Evolutionary conservation across 2,888 invertebrate genomes (phyloP).

Genomic region (Lasioglossum vierecki): DNA sequence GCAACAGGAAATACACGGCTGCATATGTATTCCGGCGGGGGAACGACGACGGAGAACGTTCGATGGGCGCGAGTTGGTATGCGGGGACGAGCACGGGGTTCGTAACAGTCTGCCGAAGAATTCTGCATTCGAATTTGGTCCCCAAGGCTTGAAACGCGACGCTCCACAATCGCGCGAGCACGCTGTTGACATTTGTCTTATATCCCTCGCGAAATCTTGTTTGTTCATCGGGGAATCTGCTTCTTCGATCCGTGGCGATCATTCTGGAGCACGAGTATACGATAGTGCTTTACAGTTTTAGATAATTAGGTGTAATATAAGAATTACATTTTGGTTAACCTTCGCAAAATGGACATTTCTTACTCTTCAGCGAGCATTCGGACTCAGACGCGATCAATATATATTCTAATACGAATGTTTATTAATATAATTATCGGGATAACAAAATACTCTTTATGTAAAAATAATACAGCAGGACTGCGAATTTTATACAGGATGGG

Average conservation of each 20-base stretch:
- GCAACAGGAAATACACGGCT: background rate
- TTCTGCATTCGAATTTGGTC: background rate
- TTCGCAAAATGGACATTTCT: too few species aligned
- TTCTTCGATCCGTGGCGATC: background rate
- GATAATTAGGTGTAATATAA: too few species aligned
- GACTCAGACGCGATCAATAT: too few species aligned
- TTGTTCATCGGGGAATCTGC: background rate
- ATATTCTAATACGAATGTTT: too few species aligned
- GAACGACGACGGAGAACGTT: background rate
- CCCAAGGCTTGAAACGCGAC: background rate
- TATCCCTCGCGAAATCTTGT: background rate
- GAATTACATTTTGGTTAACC: too few species aligned
- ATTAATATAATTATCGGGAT: too few species aligned
- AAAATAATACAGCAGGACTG: too few species aligned
- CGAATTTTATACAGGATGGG: too few species aligned
- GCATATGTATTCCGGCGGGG: background rate
- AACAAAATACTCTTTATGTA: too few species aligned
- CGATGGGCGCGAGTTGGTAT: background rate
- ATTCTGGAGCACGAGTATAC: too few species aligned
- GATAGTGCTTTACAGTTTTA: too few species aligned
- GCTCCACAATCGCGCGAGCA: background rate
- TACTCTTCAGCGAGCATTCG: too few species aligned
- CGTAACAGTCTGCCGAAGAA: background rate
- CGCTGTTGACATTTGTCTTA: background rate
- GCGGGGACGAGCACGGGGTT: background rate